phyloP scores from a whole-genome alignment of 2,113 vertebrate genomes.

The Ranitomeya imitator region DNA sequence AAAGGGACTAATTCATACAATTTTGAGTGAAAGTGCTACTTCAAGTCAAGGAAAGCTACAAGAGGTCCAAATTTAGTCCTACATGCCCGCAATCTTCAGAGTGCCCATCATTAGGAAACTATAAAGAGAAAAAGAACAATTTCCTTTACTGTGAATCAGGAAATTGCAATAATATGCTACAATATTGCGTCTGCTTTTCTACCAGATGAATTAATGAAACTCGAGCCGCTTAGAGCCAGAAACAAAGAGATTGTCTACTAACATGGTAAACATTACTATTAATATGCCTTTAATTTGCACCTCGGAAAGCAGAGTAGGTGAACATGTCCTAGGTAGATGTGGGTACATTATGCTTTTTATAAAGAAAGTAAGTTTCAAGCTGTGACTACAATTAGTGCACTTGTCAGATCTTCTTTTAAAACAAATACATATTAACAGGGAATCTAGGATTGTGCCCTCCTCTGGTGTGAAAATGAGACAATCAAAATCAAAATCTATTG shows the following conservation, averaged over 20 bases:
- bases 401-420: constrained; percentile 91
- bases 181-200: not conserved
- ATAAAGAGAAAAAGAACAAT: not conserved
- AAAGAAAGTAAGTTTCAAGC: constrained; percentile 79
- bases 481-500: constrained; percentile 97
- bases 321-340: constrained; percentile 73
- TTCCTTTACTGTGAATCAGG: not conserved
- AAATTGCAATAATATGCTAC: not conserved
- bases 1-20: too few species aligned
- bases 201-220: constrained; percentile 10
- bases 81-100: not conserved
- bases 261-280: constrained; percentile 76
- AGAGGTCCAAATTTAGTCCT: not conserved
- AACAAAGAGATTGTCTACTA: constrained; percentile 59
- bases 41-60: not conserved
- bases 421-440: constrained; percentile 93
- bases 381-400: constrained; percentile 91
- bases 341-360: constrained; percentile 73
- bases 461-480: constrained; percentile 91
- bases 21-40: too few species aligned
- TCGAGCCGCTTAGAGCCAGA: not conserved
- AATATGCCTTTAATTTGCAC: constrained; percentile 82
- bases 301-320: constrained; percentile 74
- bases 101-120: not conserved
- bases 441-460: constrained; percentile 81